These are phyloP conservation scores for Drosophila limbata DNA, from an alignment of 2,888 invertebrate species.

Conservation along the genomic window DNA sequence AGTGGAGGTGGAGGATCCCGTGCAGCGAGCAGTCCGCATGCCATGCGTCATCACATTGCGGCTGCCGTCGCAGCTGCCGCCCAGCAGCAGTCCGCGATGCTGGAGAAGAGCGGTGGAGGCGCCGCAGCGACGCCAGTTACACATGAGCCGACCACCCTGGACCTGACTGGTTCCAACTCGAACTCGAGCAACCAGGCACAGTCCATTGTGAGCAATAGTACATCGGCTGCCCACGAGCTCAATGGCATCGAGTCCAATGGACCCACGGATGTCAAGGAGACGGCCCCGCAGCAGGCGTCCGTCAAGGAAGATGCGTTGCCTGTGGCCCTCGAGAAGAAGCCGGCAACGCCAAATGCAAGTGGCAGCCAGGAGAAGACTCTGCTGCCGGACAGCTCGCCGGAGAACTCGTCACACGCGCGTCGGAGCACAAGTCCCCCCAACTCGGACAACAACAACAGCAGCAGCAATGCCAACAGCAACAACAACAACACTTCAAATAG, in stretches of 20 bases:
- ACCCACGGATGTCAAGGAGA: conserved; percentile 65
- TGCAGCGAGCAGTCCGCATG: conserved; percentile 81
- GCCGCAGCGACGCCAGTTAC: conserved; percentile 49
- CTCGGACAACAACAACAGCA: conserved; percentile 67
- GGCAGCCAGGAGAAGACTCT: conserved; percentile 48
- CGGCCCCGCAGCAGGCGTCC: conserved; percentile 20
- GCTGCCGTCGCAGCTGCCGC: conserved; percentile 66
- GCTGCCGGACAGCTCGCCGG: conserved; percentile 70
- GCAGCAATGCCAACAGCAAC: conserved; percentile 33
- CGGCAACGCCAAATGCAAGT: conserved; percentile 59
- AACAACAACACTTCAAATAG: conserved; percentile 36
- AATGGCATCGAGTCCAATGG: conserved; percentile 82
- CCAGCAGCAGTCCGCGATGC: conserved; percentile 59
- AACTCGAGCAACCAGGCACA: conserved; percentile 83
- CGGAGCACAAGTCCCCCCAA: conserved; percentile 70
- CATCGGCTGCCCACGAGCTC: conserved; percentile 73
- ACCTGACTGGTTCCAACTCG: conserved; percentile 84
- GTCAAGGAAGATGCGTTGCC: conserved; percentile 60
- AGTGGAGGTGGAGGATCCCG: conserved; percentile 59
- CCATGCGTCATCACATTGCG: conserved; percentile 78
- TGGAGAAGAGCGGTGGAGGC: conserved; percentile 60
- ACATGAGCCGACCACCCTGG: conserved; percentile 83
- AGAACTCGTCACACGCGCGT: conserved; percentile 59
- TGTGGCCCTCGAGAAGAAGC: conserved; percentile 65
- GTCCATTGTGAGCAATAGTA: conserved; percentile 75